Evolutionary conservation across 2,797 vertebrate genomes (phyloP), one percentile per base, ranked within the genome.

Genomic region (Pygocentrus nattereri): DNA sequence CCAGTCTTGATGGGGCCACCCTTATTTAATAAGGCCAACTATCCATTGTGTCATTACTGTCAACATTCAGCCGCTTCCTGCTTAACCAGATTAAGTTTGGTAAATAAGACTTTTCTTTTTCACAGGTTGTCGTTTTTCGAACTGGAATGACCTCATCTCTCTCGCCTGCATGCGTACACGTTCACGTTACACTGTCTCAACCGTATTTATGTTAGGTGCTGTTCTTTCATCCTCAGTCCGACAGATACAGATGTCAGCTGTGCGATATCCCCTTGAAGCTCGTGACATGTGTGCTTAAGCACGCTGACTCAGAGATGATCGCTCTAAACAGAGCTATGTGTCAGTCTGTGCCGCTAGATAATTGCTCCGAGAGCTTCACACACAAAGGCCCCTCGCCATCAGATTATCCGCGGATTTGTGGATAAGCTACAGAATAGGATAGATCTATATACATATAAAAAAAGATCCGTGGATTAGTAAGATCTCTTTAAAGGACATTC

Each of bases 41-140:
- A 91, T 92, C 89, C 90, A 88, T 92, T 91, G 89, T 90, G 87
- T 92, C 90, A 90, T 93, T 91, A 93, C 89, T 91, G 91, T 92
- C 91, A 92, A 91, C 90, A 89, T 89, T 89, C 89, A 90, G 91
- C 88, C 82, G 85, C 90, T 87, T 88, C 85, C 90, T 88, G 89
- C 88, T 87, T 89, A 85, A 86, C 90, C 90, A 88, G 88, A 91
- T 93, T 90, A 88, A 86, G 82, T 90, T 89, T 86, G 80, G 69
- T 88, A 84, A 91, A 84, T 83, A 91, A 90, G 88, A 90, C 86
- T 78, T 21, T 61, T 19, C 1, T 21, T 54, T 18, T 6, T 44
- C 10, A 7, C 59, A 47, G 61, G 58, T 12, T 58, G 27, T 56
- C 13, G 8, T 23, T 56, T n/a, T 56, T 64, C 27, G 0, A 21